These are phyloP conservation scores for Shargacucullia verbasci DNA, from an alignment of 2,888 invertebrate genomes.

Conservation along the genomic window DNA sequence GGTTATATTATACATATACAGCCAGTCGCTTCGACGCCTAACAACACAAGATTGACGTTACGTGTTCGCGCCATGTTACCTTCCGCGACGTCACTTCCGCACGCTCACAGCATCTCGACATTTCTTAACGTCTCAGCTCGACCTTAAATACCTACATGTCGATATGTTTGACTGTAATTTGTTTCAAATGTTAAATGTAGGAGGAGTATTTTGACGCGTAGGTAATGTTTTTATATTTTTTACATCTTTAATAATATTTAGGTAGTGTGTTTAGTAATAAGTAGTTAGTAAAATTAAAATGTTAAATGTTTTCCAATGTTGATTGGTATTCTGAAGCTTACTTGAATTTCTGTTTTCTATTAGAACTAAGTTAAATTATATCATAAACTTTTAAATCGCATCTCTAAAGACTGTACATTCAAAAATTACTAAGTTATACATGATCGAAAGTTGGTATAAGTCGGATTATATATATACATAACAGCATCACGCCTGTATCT, in stretches of 20 bases:
- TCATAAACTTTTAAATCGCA: too few relatives aligned
- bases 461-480: too few relatives aligned
- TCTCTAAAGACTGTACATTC: too few relatives aligned
- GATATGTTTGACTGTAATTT: constrained; percentile 1
- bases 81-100: constrained; percentile 54
- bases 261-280: too few relatives aligned
- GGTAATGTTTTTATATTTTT: too few relatives aligned
- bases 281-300: too few relatives aligned
- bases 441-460: too few relatives aligned
- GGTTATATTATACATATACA: constrained; percentile 17
- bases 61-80: constrained; percentile 57
- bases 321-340: not conserved
- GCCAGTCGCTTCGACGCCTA: constrained; percentile 37
- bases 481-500: too few relatives aligned
- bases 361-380: too few relatives aligned
- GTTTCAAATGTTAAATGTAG: not conserved
- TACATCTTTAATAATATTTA: too few relatives aligned
- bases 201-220: too few relatives aligned
- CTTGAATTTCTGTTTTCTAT: not conserved
- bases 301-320: constrained; percentile 1
- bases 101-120: constrained; percentile 48
- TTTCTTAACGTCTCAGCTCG: constrained; percentile 37
- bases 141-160: constrained; percentile 11
- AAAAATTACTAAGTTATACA: too few relatives aligned
- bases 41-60: constrained; percentile 62